Evolutionary conservation across 1,140 invertebrate genomes (phyloP).

Genomic region (Pissodes strobi): DNA sequence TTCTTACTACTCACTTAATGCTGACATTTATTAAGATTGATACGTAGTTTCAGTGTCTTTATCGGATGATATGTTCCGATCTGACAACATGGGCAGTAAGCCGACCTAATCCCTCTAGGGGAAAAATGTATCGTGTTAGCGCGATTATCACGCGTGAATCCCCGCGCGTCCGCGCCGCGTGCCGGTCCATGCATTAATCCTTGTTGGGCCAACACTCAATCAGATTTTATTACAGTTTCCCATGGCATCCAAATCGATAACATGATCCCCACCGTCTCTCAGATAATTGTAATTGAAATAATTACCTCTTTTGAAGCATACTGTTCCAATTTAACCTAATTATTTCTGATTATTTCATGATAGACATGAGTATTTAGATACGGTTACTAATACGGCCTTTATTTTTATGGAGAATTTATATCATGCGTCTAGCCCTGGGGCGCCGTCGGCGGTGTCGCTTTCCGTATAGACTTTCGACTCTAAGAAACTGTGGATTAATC

Average conservation of each 20-base stretch:
- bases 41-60: slow-evolving; percentile 12
- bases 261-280: not conserved
- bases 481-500: too few species aligned
- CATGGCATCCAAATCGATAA: slow-evolving; percentile 4
- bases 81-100: slow-evolving; percentile 25
- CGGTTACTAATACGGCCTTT: too few species aligned
- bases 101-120: slow-evolving; percentile 33
- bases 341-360: too few species aligned
- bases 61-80: slow-evolving; percentile 9
- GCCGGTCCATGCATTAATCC: slow-evolving; percentile 42
- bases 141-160: slow-evolving; percentile 52
- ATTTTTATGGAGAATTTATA: too few species aligned
- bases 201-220: slow-evolving; percentile 45
- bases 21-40: slow-evolving; percentile 34
- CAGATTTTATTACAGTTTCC: slow-evolving; percentile 39
- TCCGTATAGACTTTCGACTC: too few species aligned
- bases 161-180: slow-evolving; percentile 37
- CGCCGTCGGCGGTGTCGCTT: too few species aligned
- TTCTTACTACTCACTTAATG: too few species aligned
- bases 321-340: not conserved
- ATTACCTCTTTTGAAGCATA: slow-evolving; percentile 22
- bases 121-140: slow-evolving; percentile 49
- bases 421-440: too few species aligned
- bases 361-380: too few species aligned
- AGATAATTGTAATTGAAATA: slow-evolving; percentile 36